Conservation (phyloP, 2,888 invertebrate genomes). For the Noctua fimbriata region DNA sequence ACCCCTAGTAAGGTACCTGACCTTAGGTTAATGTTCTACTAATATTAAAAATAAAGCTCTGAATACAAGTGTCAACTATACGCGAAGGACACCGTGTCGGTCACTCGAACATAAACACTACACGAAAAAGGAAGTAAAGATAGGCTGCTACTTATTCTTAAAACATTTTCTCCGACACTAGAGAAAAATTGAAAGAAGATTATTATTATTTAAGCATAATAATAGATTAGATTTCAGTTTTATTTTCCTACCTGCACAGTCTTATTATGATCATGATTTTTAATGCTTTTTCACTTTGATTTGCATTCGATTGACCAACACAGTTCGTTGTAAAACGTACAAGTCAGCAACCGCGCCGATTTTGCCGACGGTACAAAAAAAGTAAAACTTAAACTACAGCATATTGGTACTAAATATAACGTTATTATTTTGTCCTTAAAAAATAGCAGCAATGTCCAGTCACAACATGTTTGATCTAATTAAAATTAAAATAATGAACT, state of each 20-base stretch:
- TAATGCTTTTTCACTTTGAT: conserved; percentile 13
- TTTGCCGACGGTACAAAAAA: conserved; percentile 39
- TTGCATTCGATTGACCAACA: conserved; percentile 37
- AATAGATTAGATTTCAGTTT: not conserved
- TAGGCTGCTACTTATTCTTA: conserved; percentile 16
- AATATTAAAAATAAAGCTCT: conserved; percentile 64
- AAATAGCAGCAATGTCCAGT: conserved; percentile 55
- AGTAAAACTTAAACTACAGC: conserved; percentile 46
- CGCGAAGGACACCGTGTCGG: conserved; percentile 22
- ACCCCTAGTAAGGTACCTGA: conserved; percentile 50
- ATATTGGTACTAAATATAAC: conserved; percentile 40
- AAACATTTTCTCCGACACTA: conserved; percentile 44
- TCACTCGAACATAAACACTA: conserved; percentile 20
- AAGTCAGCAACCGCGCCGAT: conserved; percentile 32
- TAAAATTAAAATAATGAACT: conserved; percentile 50
- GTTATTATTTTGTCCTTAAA: conserved; percentile 39
- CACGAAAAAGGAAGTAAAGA: conserved; percentile 23
- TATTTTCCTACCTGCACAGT: conserved; percentile 33
- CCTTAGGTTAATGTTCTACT: conserved; percentile 44
- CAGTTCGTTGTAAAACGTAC: conserved; percentile 14
- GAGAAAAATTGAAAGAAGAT: conserved; percentile 47
- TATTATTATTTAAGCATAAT: conserved; percentile 16
- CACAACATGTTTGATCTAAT: conserved; percentile 55
- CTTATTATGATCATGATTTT: not conserved
- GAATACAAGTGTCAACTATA: conserved; percentile 52